Conservation (phyloP, 1,140 invertebrate species). For the Caenorhabditis briggsae region DNA sequence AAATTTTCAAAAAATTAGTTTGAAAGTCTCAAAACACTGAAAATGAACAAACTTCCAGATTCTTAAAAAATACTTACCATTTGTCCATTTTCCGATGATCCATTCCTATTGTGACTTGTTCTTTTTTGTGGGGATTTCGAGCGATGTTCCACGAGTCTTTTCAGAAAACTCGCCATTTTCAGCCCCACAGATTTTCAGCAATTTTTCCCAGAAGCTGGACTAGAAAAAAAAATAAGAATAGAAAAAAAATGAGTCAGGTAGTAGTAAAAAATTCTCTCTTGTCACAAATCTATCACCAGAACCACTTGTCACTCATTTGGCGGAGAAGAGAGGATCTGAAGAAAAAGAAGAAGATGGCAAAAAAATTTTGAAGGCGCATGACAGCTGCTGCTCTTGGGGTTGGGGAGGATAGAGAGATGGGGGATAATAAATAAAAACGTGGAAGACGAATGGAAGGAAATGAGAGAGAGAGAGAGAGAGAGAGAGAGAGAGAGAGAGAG, state of each 20-base stretch:
- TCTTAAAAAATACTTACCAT: no score
- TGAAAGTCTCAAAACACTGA: no score
- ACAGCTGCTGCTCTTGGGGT: not conserved
- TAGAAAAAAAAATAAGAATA: not conserved
- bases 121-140: constrained; percentile 26
- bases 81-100: not conserved
- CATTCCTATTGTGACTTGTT: not conserved
- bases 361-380: constrained; percentile 23
- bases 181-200: no score
- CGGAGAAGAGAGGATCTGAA: no score
- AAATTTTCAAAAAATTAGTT: no score
- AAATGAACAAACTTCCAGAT: no score
- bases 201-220: not conserved
- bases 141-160: constrained; percentile 6
- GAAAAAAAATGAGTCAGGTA: not conserved
- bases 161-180: constrained; percentile 46
- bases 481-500: no score
- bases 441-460: not conserved
- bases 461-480: not conserved
- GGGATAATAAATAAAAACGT: no score
- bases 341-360: no score
- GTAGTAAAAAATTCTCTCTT: not conserved
- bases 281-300: constrained; percentile 55
- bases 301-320: constrained; percentile 45
- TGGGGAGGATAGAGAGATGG: not conserved